Evolutionary conservation across 2,113 vertebrate species (phyloP), one percentile per base, ranked within the genome.

Genomic region (Nycticryphes semicollaris): DNA sequence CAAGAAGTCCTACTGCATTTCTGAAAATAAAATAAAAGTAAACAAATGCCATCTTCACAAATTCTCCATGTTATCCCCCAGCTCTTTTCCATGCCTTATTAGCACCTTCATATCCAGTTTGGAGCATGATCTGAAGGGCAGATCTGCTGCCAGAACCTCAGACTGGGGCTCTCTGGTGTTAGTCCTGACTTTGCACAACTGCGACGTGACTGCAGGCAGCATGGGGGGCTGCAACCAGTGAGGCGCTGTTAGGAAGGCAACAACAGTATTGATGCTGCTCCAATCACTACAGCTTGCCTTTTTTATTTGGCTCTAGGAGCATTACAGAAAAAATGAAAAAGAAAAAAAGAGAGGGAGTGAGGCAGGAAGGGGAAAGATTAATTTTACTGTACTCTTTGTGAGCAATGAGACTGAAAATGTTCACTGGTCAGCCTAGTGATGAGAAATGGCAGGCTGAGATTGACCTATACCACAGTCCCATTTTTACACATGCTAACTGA

Each of bases 1-100:
- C 28, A 21, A 1, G 0, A 35, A 25, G 35, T 31, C 56, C 76
- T 19, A 5, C 35, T 7, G 33, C 0, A 0, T 63, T 79, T 60
- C 84, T 72, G 84, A 81, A 84, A 91, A 72, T 31, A 66, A 73
- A 91, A 80, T 48, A 57, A 62, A 92, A 88, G 37, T 48, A 77
- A 88, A 78, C 39, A 64, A 80, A 43, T 83, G 35, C 39, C 45
- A 54, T 33, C 56, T 57, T 73, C 70, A 39, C 33, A 68, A 39
- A 72, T 33, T 19, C 5, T 7, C 37, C 12, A 30, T 31, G 28
- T 77, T 53, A 43, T 13, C 33, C 25, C 27, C 33, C 25, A 66
- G 74, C 67, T 37, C 45, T 33, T 90, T 81, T 79, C 41, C 59
- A 51, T 8, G 66, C 60, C 5, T 1, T 48, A 50, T 56, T 37